These are phyloP conservation scores for Eumacrocentrus americanus DNA, from an alignment of 2,888 invertebrate species.

Conservation along the genomic window DNA sequence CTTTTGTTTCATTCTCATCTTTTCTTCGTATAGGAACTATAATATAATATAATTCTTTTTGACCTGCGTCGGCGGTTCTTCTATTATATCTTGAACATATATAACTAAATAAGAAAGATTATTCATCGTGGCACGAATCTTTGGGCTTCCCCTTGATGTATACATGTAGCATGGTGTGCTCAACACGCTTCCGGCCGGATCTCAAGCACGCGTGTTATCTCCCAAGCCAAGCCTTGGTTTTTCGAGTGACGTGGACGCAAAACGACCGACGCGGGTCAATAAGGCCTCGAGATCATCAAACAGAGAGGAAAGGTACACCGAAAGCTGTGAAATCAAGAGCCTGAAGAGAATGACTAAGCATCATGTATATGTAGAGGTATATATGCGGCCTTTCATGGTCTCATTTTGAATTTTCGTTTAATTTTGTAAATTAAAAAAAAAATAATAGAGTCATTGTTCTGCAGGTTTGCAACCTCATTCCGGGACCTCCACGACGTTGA, in stretches of 20 bases:
- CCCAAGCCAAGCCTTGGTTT: constrained; percentile 57
- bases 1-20: neutral
- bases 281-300: neutral
- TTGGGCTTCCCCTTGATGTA: neutral
- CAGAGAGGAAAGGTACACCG: neutral
- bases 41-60: neutral
- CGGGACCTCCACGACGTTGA: neutral
- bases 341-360: neutral
- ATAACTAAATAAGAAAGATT: constrained; percentile 19
- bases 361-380: too few species aligned
- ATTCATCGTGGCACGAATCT: constrained; percentile 17
- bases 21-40: neutral
- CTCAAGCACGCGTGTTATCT: constrained; percentile 25
- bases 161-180: neutral
- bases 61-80: neutral
- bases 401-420: neutral
- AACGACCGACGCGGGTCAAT: constrained; percentile 15
- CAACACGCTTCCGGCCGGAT: constrained; percentile 24
- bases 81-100: neutral
- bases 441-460: neutral
- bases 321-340: constrained; percentile 8
- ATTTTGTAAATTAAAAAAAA: neutral
- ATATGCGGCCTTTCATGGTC: neutral
- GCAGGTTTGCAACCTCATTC: constrained; percentile 13
- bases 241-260: constrained; percentile 46